Evolutionary conservation across 2,888 invertebrate genomes (phyloP), one percentile per base, ranked within the genome.

Genomic region (Oscheius myriophilus): DNA sequence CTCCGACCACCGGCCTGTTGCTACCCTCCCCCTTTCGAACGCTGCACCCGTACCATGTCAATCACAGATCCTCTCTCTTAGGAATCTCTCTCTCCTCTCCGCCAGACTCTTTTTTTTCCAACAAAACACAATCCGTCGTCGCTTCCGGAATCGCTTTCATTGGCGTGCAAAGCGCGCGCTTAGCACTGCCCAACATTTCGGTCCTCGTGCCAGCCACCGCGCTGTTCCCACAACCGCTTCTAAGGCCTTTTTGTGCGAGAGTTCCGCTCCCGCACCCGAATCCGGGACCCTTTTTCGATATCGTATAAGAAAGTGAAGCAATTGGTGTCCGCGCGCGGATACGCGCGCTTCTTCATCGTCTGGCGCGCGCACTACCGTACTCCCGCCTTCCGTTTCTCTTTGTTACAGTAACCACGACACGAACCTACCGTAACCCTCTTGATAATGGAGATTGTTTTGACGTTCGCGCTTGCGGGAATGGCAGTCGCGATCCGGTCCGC

Each of bases 251-350:
- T 49, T 23, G 23, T 18, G 11, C 16, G 21, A 49, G 23, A 49
- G 57, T 57, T 57, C 57, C 57, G 57, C 33, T 55, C 55, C 11
- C 55, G 55, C n/a, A 12, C 2, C 55, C 42, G 7, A n/a, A 11
- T 49, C 42, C n/a, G 3, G 33, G 33, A 33, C 33, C 33, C 33
- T 33, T 33, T 33, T 16, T 18, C 57, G 16, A 57, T 57, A 57
- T 57, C 57, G 57, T 57, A 57, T 42, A 57, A 57, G 42, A 57
- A 39, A 57, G 42, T 57, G 41, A 57, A 14, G n/a, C 42, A 12
- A 16, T 33, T 53, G 21, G 21, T 16, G 16, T 23, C 53, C 21
- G 53, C 16, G 25, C 23, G 25, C 18, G 18, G 18, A 23, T 49
- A 1, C 49, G 16, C 49, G 18, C 49, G 21, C 46, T 16, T 45